Percentiles rank a stretch among this genome's conserved stretches.
These are phyloP conservation scores for Thera britannica DNA, from an alignment of 2,888 invertebrate species.

Conservation along the genomic window DNA sequence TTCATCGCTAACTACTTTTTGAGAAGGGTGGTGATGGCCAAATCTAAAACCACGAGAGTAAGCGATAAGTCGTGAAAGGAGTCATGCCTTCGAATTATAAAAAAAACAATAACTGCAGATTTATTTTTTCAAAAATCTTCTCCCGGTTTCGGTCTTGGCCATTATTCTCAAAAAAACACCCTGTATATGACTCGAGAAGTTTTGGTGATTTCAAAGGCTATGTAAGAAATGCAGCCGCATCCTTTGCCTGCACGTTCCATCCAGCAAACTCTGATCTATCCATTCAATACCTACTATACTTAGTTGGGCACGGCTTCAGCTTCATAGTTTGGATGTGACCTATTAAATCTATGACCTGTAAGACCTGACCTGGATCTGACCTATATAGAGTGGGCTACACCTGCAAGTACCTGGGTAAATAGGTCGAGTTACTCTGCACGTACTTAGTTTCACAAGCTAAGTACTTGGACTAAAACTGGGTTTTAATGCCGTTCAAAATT, in stretches of 20 bases:
- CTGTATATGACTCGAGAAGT: no score
- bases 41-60: no score
- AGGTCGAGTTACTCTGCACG: background rate
- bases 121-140: no score
- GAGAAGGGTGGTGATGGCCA: no score
- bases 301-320: background rate
- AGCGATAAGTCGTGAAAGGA: no score
- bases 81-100: no score
- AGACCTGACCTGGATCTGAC: background rate
- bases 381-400: background rate
- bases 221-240: background rate
- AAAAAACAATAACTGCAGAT: no score
- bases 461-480: conserved; percentile 27
- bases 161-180: no score
- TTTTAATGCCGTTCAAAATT: conserved; percentile 12
- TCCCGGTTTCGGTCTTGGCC: no score
- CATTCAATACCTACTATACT: background rate
- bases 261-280: background rate
- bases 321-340: background rate
- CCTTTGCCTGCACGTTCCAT: background rate
- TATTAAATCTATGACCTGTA: background rate
- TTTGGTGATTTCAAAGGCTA: background rate
- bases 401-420: background rate
- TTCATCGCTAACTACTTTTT: no score
- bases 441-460: conserved; percentile 5